Evolutionary conservation across 2,113 vertebrate species (phyloP), one percentile per base, ranked within the genome.

Genomic region (Anguilla rostrata): DNA sequence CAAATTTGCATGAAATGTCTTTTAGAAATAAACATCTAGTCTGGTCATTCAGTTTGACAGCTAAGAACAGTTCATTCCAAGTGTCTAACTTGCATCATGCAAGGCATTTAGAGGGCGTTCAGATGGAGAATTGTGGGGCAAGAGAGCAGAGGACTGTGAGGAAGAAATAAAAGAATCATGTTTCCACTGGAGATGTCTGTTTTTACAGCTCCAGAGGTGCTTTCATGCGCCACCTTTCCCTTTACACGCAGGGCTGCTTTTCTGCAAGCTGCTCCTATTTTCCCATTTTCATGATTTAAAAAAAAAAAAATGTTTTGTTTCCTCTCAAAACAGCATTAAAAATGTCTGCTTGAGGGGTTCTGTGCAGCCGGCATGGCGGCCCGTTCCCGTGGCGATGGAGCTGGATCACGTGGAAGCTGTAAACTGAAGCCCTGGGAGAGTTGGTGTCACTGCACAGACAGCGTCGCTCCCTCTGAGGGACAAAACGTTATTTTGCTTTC

Each of bases 391-490:
- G 39, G 85, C 39, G 78, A 41, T 49, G 63, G 63, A 84, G 40
- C 34, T 18, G 82, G 86, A 85, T 88, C 84, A 84, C 84, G 53
- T 78, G 82, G 63, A 39, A 86, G 79, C 81, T 88, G 83, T 87
- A 87, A 84, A 79, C 40, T 82, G 41, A 87, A 84, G 40, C 82
- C 71, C 46, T 83, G 83, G 84, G 78, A 56, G 85, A 46, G 12
- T 16, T 83, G 85, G 39, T 85, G 83, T 79, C 88, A 83, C 90
- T 88, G 91, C 91, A 91, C 90, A 87, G 86, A 92, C 86, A 84
- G 57, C 87, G 5, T 81, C 87, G 71, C 49, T 78, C 82, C 87
- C 84, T 87, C 39, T 81, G 82, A 88, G 84, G 82, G 57, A 89
- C 82, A 86, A 34, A 88, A 49, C 60, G 84, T 80, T 87, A 87